Conservation (phyloP, 2,888 invertebrate species). For the Bugula neritina region DNA sequence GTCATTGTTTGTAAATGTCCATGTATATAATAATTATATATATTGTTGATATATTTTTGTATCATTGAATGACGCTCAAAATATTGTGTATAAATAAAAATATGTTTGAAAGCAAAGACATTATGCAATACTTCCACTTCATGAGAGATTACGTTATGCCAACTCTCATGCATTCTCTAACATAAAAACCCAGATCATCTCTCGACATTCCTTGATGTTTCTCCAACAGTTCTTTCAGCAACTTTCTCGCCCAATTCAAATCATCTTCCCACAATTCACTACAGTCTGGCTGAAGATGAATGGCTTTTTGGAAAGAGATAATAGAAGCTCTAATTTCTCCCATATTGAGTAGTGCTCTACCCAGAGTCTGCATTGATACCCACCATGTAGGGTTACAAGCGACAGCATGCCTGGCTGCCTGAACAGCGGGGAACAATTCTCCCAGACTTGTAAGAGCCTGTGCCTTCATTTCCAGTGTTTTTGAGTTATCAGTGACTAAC, state of each 20-base stretch:
- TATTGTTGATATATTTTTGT: too few species aligned
- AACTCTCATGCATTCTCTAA: slow-evolving; percentile 22
- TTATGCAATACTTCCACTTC: too few species aligned
- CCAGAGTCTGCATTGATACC: slow-evolving; percentile 53
- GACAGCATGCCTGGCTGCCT: slow-evolving; percentile 47
- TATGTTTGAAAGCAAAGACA: too few species aligned
- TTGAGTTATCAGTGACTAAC: slow-evolving; percentile 45
- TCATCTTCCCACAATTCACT: slow-evolving; percentile 52
- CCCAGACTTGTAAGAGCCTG: slow-evolving; percentile 48
- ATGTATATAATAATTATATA: too few species aligned
- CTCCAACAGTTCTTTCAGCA: slow-evolving; percentile 33
- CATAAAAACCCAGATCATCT: not conserved
- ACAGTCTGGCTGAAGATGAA: slow-evolving; percentile 49
- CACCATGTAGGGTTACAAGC: slow-evolving; percentile 51
- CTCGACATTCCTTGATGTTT: slow-evolving; percentile 3
- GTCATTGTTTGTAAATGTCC: too few species aligned
- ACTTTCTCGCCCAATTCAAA: slow-evolving; percentile 40
- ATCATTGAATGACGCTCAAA: too few species aligned
- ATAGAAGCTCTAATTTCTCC: slow-evolving; percentile 51
- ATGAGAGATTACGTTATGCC: not conserved
- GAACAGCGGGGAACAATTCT: slow-evolving; percentile 46
- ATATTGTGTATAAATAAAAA: too few species aligned
- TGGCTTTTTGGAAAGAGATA: slow-evolving; percentile 35
- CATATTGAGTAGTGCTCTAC: slow-evolving; percentile 49
- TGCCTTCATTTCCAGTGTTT: slow-evolving; percentile 54